Conservation (phyloP, 2,113 vertebrate genomes). For the Camarhynchus parvulus region DNA sequence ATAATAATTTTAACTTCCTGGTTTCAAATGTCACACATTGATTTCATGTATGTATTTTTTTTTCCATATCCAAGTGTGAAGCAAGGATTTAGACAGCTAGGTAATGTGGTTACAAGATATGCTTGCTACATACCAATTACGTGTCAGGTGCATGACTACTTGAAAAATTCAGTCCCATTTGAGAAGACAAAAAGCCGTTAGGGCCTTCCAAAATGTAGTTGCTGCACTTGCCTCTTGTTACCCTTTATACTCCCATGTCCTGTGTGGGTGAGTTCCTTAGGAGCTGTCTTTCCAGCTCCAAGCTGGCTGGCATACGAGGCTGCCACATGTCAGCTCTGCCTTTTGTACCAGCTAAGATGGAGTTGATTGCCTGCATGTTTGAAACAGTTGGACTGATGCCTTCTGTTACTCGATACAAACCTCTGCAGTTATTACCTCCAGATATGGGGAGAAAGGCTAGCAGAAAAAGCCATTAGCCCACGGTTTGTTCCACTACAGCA, state of each 20-base stretch:
- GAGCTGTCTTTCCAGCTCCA: not conserved
- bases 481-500: not conserved
- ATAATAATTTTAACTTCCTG: not conserved
- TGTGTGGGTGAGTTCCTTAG: not conserved
- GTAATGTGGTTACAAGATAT: not conserved
- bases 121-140: not conserved
- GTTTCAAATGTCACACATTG: not conserved
- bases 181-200: not conserved
- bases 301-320: not conserved
- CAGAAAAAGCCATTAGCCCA: not conserved
- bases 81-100: not conserved
- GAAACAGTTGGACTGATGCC: not conserved
- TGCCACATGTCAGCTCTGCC: not conserved
- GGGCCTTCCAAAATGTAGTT: not conserved
- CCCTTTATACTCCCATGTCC: not conserved
- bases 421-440: not conserved
- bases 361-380: not conserved
- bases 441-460: not conserved
- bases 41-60: not conserved
- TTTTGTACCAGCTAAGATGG: not conserved
- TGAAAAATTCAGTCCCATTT: not conserved
- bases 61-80: not conserved
- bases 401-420: not conserved
- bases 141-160: not conserved
- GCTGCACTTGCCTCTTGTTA: not conserved